These are phyloP conservation scores for Colossoma macropomum DNA, from an alignment of 2,113 vertebrate species.

Conservation along the genomic window DNA sequence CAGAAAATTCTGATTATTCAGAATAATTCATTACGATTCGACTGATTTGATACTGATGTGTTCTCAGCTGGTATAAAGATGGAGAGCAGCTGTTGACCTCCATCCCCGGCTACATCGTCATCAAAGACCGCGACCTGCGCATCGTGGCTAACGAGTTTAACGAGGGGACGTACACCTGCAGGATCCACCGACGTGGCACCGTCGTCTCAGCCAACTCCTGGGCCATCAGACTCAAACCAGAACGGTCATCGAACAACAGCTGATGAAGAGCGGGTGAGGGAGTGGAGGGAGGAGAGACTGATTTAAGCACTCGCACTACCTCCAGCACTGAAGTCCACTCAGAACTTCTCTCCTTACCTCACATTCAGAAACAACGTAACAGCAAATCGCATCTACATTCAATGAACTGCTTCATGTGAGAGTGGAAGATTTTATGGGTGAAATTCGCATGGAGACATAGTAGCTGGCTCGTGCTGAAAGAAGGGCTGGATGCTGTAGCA, in stretches of 20 bases:
- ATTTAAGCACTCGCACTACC: slow-evolving; percentile 20
- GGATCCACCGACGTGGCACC: slow-evolving; percentile 67
- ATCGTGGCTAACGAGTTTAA: slow-evolving; percentile 80
- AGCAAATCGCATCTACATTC: neutral
- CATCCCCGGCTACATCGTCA: slow-evolving; percentile 75
- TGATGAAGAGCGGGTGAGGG: slow-evolving; percentile 46
- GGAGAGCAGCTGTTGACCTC: slow-evolving; percentile 77
- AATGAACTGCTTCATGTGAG: neutral
- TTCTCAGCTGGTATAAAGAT: slow-evolving; percentile 83
- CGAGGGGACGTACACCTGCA: slow-evolving; percentile 82
- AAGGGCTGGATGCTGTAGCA: slow-evolving; percentile 5
- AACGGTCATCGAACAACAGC: slow-evolving; percentile 70
- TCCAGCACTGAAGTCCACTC: slow-evolving; percentile 33
- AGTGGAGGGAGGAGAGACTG: neutral
- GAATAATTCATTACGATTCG: no score
- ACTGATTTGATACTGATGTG: neutral
- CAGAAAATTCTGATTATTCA: no score
- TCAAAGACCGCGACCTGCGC: slow-evolving; percentile 77
- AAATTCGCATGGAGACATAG: neutral
- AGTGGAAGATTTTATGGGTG: neutral
- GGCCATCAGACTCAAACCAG: slow-evolving; percentile 76
- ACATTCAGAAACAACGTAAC: neutral
- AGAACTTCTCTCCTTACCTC: slow-evolving; percentile 3
- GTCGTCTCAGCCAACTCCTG: slow-evolving; percentile 77
- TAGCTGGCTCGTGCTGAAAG: neutral